Evolutionary conservation across 2,797 vertebrate species (phyloP).

Genomic region (Harpagifer antarcticus): DNA sequence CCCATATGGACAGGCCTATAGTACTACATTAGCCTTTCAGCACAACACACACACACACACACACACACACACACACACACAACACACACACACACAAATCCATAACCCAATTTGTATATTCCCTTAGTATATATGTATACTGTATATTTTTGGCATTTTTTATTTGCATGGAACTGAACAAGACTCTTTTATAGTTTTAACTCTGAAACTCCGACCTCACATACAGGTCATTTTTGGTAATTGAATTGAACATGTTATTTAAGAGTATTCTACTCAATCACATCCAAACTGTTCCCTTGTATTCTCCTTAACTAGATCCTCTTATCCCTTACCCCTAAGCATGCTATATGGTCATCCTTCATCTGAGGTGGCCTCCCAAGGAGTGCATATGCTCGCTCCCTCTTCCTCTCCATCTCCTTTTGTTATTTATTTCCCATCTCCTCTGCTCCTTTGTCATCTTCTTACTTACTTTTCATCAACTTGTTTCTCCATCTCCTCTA

Average conservation of each 20-base stretch:
- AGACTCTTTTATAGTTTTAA: not conserved
- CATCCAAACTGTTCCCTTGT: conserved; percentile 17
- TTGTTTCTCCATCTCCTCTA: conserved; percentile 29
- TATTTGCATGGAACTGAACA: not conserved
- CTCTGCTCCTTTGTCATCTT: conserved; percentile 43
- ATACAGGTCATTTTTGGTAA: not conserved
- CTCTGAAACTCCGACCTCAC: conserved; percentile 1
- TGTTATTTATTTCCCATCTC: conserved; percentile 36
- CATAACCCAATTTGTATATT: conserved; percentile 5
- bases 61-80: conserved; percentile 3
- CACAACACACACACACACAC: conserved; percentile 32
- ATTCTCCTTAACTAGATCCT: conserved; percentile 21
- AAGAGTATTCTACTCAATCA: not conserved
- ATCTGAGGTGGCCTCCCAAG: conserved; percentile 57
- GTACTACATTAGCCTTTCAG: conserved; percentile 67
- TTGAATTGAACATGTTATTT: not conserved
- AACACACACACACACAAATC: conserved; percentile 29
- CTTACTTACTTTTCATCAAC: conserved; percentile 37
- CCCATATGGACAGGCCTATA: conserved; percentile 76
- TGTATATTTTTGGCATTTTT: not conserved
- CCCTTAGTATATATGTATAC: conserved; percentile 6
- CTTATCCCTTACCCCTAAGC: conserved; percentile 45
- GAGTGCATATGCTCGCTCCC: conserved; percentile 65
- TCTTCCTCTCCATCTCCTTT: conserved; percentile 29
- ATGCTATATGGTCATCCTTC: conserved; percentile 68